These are phyloP conservation scores for Pomatostomus ruficeps DNA, from an alignment of 2,113 vertebrate genomes.

Conservation along the genomic window DNA sequence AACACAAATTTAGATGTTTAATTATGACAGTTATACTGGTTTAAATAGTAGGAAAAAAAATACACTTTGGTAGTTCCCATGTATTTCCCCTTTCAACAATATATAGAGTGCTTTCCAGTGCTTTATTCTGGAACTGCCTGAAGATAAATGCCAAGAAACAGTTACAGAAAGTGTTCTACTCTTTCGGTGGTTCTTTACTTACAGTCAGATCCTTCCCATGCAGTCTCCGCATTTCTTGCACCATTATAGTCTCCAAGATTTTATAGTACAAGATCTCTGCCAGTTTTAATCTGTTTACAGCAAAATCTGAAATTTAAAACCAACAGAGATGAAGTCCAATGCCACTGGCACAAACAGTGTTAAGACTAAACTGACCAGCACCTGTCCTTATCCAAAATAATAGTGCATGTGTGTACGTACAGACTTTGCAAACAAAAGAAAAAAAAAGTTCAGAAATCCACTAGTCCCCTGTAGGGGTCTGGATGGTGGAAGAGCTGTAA, in stretches of 20 bases:
- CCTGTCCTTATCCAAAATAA: not conserved
- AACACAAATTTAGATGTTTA: not conserved
- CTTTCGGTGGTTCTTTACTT: conserved; percentile 53
- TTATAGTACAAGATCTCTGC: conserved; percentile 97
- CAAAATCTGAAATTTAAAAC: conserved; percentile 84
- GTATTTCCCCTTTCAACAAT: not conserved
- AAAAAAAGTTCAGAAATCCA: not conserved
- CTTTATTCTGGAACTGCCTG: not conserved
- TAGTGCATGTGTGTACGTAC: fast-evolving
- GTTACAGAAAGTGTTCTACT: not conserved
- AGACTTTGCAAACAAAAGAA: not conserved
- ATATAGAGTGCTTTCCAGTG: not conserved
- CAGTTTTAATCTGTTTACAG: conserved; percentile 89
- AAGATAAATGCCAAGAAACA: not conserved
- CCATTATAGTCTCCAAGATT: conserved; percentile 90
- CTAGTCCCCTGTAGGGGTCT: not conserved
- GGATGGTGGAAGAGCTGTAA: too few species aligned
- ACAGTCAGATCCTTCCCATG: conserved; percentile 96
- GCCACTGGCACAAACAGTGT: fast-evolving
- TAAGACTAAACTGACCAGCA: not conserved
- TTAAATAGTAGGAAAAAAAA: not conserved
- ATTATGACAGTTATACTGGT: not conserved
- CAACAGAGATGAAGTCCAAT: not conserved
- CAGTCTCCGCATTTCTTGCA: conserved; percentile 85
- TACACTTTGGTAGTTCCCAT: not conserved